Base-by-base conservation (phyloP, 2,797 vertebrate genomes). In the Rhinatrema bivittatum region DNA sequence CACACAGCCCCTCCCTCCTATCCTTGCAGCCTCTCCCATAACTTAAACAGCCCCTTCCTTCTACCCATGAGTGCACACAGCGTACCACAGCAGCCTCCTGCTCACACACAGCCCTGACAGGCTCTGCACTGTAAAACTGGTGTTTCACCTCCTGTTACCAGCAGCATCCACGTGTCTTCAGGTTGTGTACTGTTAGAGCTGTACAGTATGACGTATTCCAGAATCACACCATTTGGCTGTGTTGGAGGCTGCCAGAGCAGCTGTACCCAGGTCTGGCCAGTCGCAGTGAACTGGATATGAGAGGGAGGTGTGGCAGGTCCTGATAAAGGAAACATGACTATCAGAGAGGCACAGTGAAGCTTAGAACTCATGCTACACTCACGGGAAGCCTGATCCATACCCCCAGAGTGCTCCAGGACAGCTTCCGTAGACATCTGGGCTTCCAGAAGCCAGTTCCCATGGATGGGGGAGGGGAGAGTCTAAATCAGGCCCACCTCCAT, bases 231-330 rank as follows among this genome's bases (percentile, higher is more conserved):
- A 0, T 97, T 97, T 15, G 94, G 86, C 62, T 98, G 92, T 5
- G 84, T 68, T 0, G 95, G 95, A 17, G 92, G 95, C 50, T 86
- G 91, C 95, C 94, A 98, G 72, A 85, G 91, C 62, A 92, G 86
- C 67, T 91, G 80, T 9, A 97, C 91, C 0, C 91, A 87, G 0
- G 86, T 90, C 0, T 91, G 86, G 28, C 91, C 90, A 58, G 94
- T 68, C 0, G 85, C 81, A 13, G 82, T 94, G 66, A 97, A 76
- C 53, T 88, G 82, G 59, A 98, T 72, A 58, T 97, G 91, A 1
- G 90, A 85, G 0, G 95, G 95, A 46, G 95, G 88, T 2, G 91
- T 86, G 0, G 87, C 93, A 10, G 95, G 94, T 42, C 89, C 95
- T 98, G 56, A 9, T 5, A 7, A 35, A 21, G 28, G n/a, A 12